These are phyloP conservation scores for Hydrozoanthus tunicans DNA, from an alignment of 64 coral and sea anemone species.

Conservation along the genomic window DNA sequence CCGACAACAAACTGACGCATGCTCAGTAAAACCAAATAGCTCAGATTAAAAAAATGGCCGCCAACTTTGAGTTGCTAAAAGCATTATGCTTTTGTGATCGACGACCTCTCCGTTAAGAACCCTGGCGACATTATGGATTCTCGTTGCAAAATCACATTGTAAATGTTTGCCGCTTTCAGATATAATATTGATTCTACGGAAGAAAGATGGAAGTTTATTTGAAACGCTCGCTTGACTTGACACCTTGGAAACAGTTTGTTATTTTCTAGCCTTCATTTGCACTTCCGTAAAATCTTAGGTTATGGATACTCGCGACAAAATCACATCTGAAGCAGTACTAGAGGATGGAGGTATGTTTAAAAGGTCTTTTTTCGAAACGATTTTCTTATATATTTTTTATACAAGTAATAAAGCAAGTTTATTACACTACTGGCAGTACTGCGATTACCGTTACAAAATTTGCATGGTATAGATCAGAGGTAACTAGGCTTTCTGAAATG, in stretches of 20 bases:
- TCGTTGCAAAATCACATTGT: not conserved
- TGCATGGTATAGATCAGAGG: no score
- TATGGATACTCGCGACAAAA: conserved; percentile 32
- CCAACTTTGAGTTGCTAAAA: conserved; percentile 44
- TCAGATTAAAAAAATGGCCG: conserved; percentile 37
- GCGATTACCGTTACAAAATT: no score
- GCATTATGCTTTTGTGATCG: not conserved
- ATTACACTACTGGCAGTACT: no score
- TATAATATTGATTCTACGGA: not conserved
- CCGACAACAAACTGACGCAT: conserved; percentile 23
- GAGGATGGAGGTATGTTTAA: conserved; percentile 34
- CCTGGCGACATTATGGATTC: not conserved
- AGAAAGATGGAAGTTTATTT: conserved; percentile 21
- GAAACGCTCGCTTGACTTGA: not conserved
- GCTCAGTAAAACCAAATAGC: conserved; percentile 42
- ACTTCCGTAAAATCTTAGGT: not conserved
- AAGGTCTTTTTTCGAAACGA: not conserved
- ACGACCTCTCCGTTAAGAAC: not conserved
- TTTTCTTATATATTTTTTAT: not conserved
- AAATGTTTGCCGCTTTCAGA: not conserved
- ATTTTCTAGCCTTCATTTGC: not conserved
- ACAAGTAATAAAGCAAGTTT: no score
- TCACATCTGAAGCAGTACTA: not conserved
- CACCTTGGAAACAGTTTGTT: conserved; percentile 33
- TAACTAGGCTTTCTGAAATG: no score